Evolutionary conservation across 2,888 invertebrate species (phyloP), one percentile per base, ranked within the genome.

Genomic region (Thera britannica): DNA sequence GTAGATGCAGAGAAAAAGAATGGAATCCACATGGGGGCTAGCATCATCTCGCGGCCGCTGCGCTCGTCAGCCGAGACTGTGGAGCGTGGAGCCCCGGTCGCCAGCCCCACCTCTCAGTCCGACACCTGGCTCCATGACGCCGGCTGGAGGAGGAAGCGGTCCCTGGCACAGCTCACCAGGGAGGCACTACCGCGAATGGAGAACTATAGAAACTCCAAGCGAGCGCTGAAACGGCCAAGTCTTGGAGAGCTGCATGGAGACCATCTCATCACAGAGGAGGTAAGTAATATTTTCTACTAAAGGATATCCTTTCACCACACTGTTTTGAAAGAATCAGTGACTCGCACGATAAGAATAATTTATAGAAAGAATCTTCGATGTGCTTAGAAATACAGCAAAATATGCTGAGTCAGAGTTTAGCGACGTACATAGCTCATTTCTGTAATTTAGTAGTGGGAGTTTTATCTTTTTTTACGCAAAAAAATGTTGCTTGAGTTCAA

Each of bases 161-260:
- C 95, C 2, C 83, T 96, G 75, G 95, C 95, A 1, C 96, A 96
- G 77, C 90, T 97, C 66, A 96, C 96, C 0, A 95, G 96, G 77
- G 98, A 98, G 86, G 96, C 97, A 1, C 85, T 98, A 49, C 98
- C 98, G 0, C 93, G 97, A 66, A 94, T 97, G 89, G 97, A 97
- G 83, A 97, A 97, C 85, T 98, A 98, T 83, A 95, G 97, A 81
- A 96, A 96, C 84, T 96, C 97, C 0, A 96, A 96, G 79, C 94
- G 97, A 75, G 96, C 96, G 0, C 88, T 96, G 62, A 97, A 97
- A 84, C 94, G 98, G 72, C 98, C 98, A 1, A 97, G 97, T 36
- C 93, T 98, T 66, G 97, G 97, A 34, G 97, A 97, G 81, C 90
- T 98, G 56, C 97, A 98, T 80, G 96, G 97, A 35, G 95, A 95